Evolutionary conservation across 2,797 vertebrate genomes (phyloP).

Genomic region (Channa striata): DNA sequence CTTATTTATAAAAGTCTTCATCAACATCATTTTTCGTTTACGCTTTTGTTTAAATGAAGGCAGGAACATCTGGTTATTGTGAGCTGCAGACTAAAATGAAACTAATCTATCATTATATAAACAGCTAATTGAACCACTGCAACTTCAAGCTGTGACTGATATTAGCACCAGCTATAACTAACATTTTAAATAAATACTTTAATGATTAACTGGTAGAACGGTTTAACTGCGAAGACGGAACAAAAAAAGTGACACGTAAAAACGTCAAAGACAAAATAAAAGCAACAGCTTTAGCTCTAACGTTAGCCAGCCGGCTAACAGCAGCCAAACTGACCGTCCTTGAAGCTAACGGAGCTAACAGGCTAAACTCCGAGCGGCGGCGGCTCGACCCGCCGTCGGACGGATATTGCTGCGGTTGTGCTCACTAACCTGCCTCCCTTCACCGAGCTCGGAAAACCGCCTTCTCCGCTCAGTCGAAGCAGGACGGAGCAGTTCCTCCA

Average conservation of each 20-base stretch:
- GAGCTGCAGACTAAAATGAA: no score
- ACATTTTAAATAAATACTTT: background rate
- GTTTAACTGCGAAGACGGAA: rapidly evolving
- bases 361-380: background rate
- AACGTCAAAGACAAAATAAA: background rate
- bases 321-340: background rate
- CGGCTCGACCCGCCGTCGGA: background rate
- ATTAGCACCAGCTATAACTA: no score
- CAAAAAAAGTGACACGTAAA: no score
- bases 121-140: no score
- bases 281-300: slow-evolving; percentile 27
- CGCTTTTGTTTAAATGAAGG: no score
- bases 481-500: slow-evolving; percentile 72
- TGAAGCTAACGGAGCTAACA: slow-evolving; percentile 20
- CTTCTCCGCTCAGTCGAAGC: slow-evolving; percentile 58
- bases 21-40: no score
- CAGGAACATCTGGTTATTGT: no score
- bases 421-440: slow-evolving; percentile 67
- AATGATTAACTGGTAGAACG: background rate
- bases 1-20: no score
- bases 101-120: no score
- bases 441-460: slow-evolving; percentile 29
- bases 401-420: background rate
- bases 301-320: slow-evolving; percentile 16
- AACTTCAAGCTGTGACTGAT: no score